phyloP scores from a whole-genome alignment of 2,888 invertebrate species.

The Sepioteuthis lessoniana region DNA sequence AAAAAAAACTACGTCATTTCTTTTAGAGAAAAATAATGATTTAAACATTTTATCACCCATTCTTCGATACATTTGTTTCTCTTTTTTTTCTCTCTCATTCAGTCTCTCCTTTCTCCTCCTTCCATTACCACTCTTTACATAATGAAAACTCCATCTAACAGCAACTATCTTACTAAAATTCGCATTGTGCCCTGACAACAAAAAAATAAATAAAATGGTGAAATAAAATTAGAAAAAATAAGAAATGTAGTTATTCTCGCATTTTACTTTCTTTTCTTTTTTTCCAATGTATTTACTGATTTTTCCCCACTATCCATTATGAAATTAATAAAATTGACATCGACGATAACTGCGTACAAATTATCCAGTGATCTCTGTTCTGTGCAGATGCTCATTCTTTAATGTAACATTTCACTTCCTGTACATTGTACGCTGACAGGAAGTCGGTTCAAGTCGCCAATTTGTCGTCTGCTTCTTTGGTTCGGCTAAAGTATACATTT shows the following conservation, averaged over 20 bases:
- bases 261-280: not conserved
- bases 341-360: not conserved
- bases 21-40: not conserved
- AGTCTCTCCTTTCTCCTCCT: not conserved
- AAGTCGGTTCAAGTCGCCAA: not conserved
- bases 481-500: not conserved
- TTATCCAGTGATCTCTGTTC: not conserved
- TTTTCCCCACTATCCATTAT: not conserved
- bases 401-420: not conserved
- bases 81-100: too few relatives aligned
- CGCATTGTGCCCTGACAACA: too few relatives aligned
- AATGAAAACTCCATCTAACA: not conserved
- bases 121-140: not conserved
- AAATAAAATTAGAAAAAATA: too few relatives aligned
- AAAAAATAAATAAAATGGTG: too few relatives aligned
- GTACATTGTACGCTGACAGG: not conserved
- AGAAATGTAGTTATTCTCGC: not conserved
- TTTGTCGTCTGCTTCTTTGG: not conserved
- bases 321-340: constrained; percentile 11
- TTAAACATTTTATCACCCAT: not conserved
- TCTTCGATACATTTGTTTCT: too few relatives aligned
- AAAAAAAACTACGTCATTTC: not conserved
- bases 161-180: too few relatives aligned
- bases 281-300: not conserved
- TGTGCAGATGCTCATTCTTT: not conserved